These are phyloP conservation scores for Spodoptera picta DNA, from an alignment of 2,888 invertebrate species.

Conservation along the genomic window DNA sequence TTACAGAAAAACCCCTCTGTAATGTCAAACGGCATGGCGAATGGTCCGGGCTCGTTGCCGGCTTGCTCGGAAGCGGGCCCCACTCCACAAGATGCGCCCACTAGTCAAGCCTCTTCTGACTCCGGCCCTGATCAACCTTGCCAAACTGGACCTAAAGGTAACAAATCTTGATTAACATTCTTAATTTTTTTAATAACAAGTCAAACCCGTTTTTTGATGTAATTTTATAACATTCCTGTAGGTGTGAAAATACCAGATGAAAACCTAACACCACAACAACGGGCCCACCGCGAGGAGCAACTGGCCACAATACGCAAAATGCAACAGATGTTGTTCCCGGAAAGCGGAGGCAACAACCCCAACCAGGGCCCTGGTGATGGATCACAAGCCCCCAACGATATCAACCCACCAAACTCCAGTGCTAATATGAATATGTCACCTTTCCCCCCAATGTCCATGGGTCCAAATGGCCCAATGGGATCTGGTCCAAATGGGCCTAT, in stretches of 20 bases:
- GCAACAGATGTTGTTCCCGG: conserved; percentile 97
- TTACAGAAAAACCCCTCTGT: conserved; percentile 86
- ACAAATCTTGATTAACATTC: background rate
- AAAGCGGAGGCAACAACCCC: conserved; percentile 86
- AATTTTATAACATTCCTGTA: conserved; percentile 53
- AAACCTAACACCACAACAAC: conserved; percentile 98
- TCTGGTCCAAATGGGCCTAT: conserved; percentile 83
- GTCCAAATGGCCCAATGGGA: conserved; percentile 81
- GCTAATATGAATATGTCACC: conserved; percentile 81
- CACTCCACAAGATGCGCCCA: conserved; percentile 58
- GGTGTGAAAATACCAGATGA: conserved; percentile 98
- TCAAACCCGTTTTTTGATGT: too few relatives aligned
- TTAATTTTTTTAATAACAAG: background rate
- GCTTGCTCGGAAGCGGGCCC: conserved; percentile 79
- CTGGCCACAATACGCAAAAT: conserved; percentile 97
- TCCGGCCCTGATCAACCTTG: conserved; percentile 62
- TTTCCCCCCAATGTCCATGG: conserved; percentile 82
- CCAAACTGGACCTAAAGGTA: conserved; percentile 83
- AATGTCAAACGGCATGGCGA: conserved; percentile 86
- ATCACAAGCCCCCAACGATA: conserved; percentile 75
- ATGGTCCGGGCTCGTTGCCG: conserved; percentile 77
- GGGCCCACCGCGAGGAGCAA: conserved; percentile 97
- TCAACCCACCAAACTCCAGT: conserved; percentile 80
- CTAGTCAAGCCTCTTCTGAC: conserved; percentile 53
- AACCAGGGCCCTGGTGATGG: conserved; percentile 73